A percentile compares a stretch with the other conserved stretches of the same genome.
Conservation (phyloP, 2,797 vertebrate genomes). For the Enteromius argenteus region DNA sequence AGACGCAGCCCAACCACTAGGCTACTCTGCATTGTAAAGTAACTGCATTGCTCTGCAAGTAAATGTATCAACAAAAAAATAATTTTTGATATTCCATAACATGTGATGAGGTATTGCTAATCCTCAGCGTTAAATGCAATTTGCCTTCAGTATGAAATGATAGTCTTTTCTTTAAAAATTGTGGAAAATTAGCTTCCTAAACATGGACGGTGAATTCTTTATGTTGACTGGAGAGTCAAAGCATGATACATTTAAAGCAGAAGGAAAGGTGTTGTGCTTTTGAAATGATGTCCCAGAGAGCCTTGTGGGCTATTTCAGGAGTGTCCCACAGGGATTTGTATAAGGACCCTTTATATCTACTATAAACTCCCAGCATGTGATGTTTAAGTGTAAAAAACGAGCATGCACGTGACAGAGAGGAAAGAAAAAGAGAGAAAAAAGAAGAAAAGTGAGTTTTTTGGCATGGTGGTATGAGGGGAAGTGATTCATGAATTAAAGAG, state of each 20-base stretch:
- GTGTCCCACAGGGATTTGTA: constrained; percentile 34
- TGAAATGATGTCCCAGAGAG: constrained; percentile 41
- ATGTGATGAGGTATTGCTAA: not conserved
- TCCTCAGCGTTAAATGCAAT: not conserved
- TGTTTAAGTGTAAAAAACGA: constrained; percentile 26
- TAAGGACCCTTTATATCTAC: constrained; percentile 61
- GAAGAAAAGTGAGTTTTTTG: constrained; percentile 42
- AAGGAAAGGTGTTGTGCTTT: constrained; percentile 3
- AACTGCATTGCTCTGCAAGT: not conserved
- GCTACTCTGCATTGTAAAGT: not conserved
- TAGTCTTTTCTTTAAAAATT: not conserved
- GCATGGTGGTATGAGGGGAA: constrained; percentile 70
- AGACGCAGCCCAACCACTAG: not conserved
- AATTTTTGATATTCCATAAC: constrained; percentile 22
- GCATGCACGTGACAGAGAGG: constrained; percentile 5
- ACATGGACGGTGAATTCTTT: not conserved
- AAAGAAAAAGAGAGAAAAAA: constrained; percentile 32
- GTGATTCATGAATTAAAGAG: constrained; percentile 75
- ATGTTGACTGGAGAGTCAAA: not conserved
- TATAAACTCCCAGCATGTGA: not conserved
- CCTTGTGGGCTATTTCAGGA: constrained; percentile 29
- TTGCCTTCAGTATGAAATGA: constrained; percentile 18
- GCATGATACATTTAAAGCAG: not conserved
- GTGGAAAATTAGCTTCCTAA: not conserved
- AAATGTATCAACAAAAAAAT: constrained; percentile 24